Base-by-base conservation (phyloP, 2,888 invertebrate genomes). In the Emmelina monodactyla region DNA sequence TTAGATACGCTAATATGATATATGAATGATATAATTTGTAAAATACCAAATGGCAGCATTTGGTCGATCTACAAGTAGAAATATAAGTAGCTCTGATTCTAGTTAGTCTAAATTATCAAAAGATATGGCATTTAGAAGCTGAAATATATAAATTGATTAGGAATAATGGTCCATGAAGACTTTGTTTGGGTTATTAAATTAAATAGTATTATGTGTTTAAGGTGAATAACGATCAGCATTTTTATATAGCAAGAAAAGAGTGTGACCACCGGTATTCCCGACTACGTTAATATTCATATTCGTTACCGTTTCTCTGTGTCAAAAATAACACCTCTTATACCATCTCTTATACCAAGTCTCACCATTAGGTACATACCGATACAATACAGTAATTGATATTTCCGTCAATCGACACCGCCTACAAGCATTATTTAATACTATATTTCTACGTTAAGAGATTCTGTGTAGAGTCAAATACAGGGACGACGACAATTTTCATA, bases 271-370 rank as follows among this genome's bases (percentile, higher is more conserved):
- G 75, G 67, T 55, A 53, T 54, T 55, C 66, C 62, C 62, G 70
- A 69, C 65, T 59, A 59, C 55, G 29, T 14, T 57, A 46, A 46
- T 45, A 40, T 44, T 47, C n/a, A 58, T 58, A 48, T 46, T 49
- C 47, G 49, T 45, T 56, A 58, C 63, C 58, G 57, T 65, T 68
- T 56, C 55, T 62, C 61, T 57, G 67, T 78, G 75, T 68, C 69
- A 79, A 79, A 79, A 79, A 78, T 79, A 79, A 64, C 70, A 60
- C 71, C 56, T 62, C 66, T 71, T 68, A 66, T 54, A 47, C 52
- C 58, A 60, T 71, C 56, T 62, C 66, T 71, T 68, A 66, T 54
- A 47, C 52, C 58, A 60, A 64, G 45, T 60, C 56, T 54, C 51
- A n/a, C n/a, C n/a, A n/a, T n/a, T n/a, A n/a, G n/a, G 58, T 60